phyloP scores from a whole-genome alignment of 2,113 vertebrate genomes.

The Gymnogyps californianus region DNA sequence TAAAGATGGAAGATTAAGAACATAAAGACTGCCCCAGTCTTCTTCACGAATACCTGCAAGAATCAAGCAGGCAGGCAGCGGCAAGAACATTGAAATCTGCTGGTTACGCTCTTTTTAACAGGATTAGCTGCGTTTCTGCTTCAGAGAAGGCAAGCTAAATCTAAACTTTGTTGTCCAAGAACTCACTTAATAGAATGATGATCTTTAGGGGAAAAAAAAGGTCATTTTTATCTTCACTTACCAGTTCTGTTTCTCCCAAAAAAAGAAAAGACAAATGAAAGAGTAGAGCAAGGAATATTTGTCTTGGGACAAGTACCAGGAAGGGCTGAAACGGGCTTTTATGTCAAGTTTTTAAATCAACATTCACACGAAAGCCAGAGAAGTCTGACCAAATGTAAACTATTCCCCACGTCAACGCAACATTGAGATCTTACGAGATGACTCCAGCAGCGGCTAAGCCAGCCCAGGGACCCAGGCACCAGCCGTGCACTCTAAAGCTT shows the following conservation, averaged over 20 bases:
- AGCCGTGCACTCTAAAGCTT: not conserved
- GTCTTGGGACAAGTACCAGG: not conserved
- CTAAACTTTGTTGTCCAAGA: not conserved
- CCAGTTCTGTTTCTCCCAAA: not conserved
- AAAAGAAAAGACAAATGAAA: not conserved
- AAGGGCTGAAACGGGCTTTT: not conserved
- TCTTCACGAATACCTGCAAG: not conserved
- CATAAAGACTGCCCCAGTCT: not conserved
- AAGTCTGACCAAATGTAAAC: not conserved
- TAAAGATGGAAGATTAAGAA: not conserved
- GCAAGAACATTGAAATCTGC: not conserved
- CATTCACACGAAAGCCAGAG: not conserved
- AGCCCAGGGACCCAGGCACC: not conserved
- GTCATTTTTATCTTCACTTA: not conserved
- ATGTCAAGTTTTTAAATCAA: not conserved
- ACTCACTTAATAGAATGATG: not conserved
- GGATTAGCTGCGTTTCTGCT: not conserved
- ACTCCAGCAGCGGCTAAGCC: not conserved
- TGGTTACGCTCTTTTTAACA: not conserved
- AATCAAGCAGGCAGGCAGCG: not conserved
- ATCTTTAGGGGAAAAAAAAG: fast-evolving
- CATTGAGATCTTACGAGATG: fast-evolving
- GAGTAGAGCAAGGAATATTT: not conserved
- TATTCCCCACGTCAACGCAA: not conserved
- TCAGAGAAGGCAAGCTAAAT: not conserved